phyloP scores from a whole-genome alignment of 92 coral and sea anemone species.

The Heliopora coerulea region DNA sequence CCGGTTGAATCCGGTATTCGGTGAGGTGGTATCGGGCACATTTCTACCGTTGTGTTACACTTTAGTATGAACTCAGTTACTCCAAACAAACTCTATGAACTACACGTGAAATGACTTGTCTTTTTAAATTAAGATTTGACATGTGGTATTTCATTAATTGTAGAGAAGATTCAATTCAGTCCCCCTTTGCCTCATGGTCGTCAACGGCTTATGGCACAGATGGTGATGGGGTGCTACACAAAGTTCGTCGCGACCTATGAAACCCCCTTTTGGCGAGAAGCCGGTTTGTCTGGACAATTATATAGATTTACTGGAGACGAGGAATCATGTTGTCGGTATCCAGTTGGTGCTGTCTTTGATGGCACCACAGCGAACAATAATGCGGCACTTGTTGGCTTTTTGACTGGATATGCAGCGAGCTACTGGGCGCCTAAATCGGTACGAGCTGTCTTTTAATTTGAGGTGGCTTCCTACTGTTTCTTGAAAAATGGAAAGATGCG shows the following conservation, averaged over 20 bases:
- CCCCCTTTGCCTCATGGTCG: slow-evolving; percentile 79
- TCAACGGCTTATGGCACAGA: slow-evolving; percentile 62
- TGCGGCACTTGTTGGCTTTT: slow-evolving; percentile 87
- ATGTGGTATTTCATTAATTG: not conserved
- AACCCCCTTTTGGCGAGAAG: slow-evolving; percentile 89
- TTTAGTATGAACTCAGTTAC: too few relatives aligned
- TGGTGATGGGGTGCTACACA: slow-evolving; percentile 72
- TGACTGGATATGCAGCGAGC: slow-evolving; percentile 83
- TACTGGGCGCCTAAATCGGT: slow-evolving; percentile 73
- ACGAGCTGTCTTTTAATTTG: slow-evolving; percentile 28
- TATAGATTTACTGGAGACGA: slow-evolving; percentile 50
- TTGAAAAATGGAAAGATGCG: too few relatives aligned
- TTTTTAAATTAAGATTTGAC: too few relatives aligned
- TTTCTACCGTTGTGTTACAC: too few relatives aligned
- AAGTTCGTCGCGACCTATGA: slow-evolving; percentile 85
- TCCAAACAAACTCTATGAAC: too few relatives aligned
- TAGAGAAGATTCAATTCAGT: slow-evolving; percentile 67
- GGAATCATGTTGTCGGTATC: slow-evolving; percentile 59
- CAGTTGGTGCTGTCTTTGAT: slow-evolving; percentile 73
- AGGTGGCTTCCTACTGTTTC: too few relatives aligned
- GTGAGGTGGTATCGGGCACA: too few relatives aligned
- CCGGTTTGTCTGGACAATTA: slow-evolving; percentile 87
- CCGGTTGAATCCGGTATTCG: too few relatives aligned
- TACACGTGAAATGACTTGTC: too few relatives aligned
- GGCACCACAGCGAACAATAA: slow-evolving; percentile 68